Conservation (phyloP, 2,113 vertebrate genomes). For the Lanius collurio region DNA sequence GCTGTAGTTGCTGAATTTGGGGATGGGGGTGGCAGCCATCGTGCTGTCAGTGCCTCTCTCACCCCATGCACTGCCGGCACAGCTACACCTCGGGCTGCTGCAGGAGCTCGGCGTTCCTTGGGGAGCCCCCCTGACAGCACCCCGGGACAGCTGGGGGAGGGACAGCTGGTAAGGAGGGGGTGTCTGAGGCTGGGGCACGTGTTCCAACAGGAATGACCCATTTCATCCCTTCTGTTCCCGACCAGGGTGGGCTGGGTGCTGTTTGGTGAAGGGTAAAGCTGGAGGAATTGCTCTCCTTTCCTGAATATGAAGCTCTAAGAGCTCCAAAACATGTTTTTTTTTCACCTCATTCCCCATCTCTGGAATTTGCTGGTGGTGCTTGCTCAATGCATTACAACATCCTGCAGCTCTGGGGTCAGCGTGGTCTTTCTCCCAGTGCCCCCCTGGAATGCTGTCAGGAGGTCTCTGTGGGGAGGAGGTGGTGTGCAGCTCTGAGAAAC, state of each 20-base stretch:
- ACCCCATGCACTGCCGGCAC: too few species aligned
- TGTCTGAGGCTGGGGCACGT: fast-evolving
- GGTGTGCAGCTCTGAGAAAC: background rate
- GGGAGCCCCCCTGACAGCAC: constrained; percentile 61
- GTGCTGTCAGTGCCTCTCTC: background rate
- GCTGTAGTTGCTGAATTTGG: background rate
- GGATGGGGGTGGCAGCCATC: background rate
- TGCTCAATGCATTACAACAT: background rate
- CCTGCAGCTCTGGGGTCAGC: fast-evolving
- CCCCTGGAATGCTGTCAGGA: background rate
- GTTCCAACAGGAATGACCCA: background rate
- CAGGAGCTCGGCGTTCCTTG: constrained; percentile 55
- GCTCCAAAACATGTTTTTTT: background rate
- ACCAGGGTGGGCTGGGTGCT: background rate
- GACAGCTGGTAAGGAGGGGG: constrained; percentile 41
- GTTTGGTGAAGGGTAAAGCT: background rate
- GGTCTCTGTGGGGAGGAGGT: background rate
- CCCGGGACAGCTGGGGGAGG: background rate
- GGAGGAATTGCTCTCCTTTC: background rate
- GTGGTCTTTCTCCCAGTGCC: background rate
- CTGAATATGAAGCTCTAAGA: background rate
- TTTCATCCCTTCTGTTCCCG: background rate
- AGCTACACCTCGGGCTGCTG: constrained; percentile 68
- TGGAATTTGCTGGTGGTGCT: background rate
- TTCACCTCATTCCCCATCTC: background rate